phyloP scores from a whole-genome alignment of 1,140 invertebrate genomes.

The Meloidogyne floridensis region DNA sequence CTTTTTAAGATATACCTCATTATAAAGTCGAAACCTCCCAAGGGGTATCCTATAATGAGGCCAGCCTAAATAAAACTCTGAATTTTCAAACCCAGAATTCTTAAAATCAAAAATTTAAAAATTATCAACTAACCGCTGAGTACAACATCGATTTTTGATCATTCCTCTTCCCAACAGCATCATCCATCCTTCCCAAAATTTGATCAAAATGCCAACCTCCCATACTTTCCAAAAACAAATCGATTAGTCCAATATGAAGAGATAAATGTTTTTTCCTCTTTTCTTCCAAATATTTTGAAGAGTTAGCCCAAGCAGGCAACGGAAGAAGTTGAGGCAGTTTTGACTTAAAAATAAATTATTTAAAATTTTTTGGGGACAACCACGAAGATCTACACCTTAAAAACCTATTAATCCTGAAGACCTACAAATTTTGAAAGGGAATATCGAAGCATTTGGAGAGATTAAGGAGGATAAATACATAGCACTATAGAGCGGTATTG shows the following conservation, averaged over 20 bases:
- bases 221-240: slow-evolving; percentile 20
- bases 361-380: background rate
- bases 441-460: no score
- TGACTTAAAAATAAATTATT: slow-evolving; percentile 15
- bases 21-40: no score
- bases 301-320: slow-evolving; percentile 24
- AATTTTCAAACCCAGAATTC: background rate
- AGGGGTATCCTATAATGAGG: no score
- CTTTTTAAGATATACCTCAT: no score
- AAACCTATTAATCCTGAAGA: no score
- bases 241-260: slow-evolving; percentile 14
- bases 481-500: no score
- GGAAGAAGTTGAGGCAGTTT: slow-evolving; percentile 4
- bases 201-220: slow-evolving; percentile 35
- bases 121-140: slow-evolving; percentile 18
- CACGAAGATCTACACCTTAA: no score
- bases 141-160: slow-evolving; percentile 18
- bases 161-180: slow-evolving; percentile 20
- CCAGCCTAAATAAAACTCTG: no score
- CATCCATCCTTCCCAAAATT: slow-evolving; percentile 29
- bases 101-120: background rate
- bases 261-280: background rate
- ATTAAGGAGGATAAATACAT: no score
- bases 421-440: no score
- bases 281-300: slow-evolving; percentile 10